Percentiles rank a stretch among this genome's conserved stretches.
Evolutionary conservation across 1,140 invertebrate genomes (phyloP).

Genomic region (Ceratosolen fusciceps): DNA sequence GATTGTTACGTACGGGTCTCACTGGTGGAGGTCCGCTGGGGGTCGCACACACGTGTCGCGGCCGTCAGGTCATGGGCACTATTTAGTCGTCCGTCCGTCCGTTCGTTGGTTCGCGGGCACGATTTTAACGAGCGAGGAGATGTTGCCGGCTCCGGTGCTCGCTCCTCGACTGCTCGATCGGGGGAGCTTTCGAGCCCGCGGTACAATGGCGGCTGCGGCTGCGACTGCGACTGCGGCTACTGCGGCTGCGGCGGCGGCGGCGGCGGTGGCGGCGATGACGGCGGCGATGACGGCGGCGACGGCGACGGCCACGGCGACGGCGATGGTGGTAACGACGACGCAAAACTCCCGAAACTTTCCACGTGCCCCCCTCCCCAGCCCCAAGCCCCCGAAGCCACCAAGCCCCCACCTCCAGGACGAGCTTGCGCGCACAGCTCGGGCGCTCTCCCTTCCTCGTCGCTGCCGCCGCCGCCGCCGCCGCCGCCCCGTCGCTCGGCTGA

Average conservation of each 20-base stretch:
- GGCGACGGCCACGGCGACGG: background rate
- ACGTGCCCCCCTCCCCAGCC: too few relatives aligned
- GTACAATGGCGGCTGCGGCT: background rate
- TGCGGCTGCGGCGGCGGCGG: background rate
- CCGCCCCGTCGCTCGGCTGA: too few relatives aligned
- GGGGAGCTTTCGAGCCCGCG: constrained; percentile 25
- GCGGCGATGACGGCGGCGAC: background rate
- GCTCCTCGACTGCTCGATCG: constrained; percentile 6
- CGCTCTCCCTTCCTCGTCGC: too few relatives aligned
- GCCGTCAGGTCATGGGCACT: too few relatives aligned
- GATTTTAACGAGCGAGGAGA: background rate
- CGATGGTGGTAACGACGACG: too few relatives aligned
- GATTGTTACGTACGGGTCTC: background rate
- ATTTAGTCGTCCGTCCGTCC: background rate
- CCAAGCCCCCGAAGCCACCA: too few relatives aligned
- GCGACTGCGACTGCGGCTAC: background rate
- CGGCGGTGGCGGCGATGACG: background rate
- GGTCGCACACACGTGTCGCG: background rate
- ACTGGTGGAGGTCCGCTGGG: background rate
- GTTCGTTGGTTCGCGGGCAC: background rate
- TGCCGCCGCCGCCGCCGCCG: too few relatives aligned
- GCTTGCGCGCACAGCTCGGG: too few relatives aligned
- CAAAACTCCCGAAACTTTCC: too few relatives aligned
- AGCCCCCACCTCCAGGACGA: too few relatives aligned
- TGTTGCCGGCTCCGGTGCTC: background rate